phyloP scores from a whole-genome alignment of 2,888 invertebrate species.

The Drosophila phalerata region DNA sequence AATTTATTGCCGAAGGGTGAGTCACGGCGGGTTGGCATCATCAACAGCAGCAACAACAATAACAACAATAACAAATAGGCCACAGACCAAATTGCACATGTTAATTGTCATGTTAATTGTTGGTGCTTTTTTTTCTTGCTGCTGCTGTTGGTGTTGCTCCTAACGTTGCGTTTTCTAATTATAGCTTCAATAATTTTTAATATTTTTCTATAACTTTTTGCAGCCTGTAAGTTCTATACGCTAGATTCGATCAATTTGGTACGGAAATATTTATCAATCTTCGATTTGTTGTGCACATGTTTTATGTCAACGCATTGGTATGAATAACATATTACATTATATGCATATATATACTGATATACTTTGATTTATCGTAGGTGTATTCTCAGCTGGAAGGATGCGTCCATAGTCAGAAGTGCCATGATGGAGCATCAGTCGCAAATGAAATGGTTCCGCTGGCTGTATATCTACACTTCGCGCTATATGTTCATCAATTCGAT shows the following conservation, averaged over 20 bases:
- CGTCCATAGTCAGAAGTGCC: slow-evolving; percentile 89
- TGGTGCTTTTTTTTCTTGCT: slow-evolving; percentile 24
- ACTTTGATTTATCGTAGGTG: slow-evolving; percentile 86
- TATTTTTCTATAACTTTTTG: slow-evolving; percentile 74
- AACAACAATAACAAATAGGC: slow-evolving; percentile 34
- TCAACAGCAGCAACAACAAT: slow-evolving; percentile 12
- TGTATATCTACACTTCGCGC: slow-evolving; percentile 95
- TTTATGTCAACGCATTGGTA: slow-evolving; percentile 92
- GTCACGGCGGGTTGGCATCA: slow-evolving; percentile 78
- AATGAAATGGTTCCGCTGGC: slow-evolving; percentile 96
- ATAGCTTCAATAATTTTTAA: slow-evolving; percentile 48
- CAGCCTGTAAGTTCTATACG: slow-evolving; percentile 93
- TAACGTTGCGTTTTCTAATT: slow-evolving; percentile 42
- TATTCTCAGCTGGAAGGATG: slow-evolving; percentile 88
- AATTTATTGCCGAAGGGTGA: slow-evolving; percentile 91
- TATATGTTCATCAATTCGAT: slow-evolving; percentile 96
- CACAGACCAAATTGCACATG: slow-evolving; percentile 64
- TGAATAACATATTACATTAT: slow-evolving; percentile 64
- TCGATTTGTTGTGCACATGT: slow-evolving; percentile 94
- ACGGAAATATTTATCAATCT: slow-evolving; percentile 93
- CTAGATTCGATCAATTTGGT: slow-evolving; percentile 94
- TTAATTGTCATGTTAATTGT: slow-evolving; percentile 73
- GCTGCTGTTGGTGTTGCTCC: slow-evolving; percentile 28
- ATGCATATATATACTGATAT: neutral
- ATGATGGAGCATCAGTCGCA: slow-evolving; percentile 96